These are phyloP conservation scores for Bovichtus diacanthus DNA, from an alignment of 2,797 vertebrate species.

Conservation along the genomic window DNA sequence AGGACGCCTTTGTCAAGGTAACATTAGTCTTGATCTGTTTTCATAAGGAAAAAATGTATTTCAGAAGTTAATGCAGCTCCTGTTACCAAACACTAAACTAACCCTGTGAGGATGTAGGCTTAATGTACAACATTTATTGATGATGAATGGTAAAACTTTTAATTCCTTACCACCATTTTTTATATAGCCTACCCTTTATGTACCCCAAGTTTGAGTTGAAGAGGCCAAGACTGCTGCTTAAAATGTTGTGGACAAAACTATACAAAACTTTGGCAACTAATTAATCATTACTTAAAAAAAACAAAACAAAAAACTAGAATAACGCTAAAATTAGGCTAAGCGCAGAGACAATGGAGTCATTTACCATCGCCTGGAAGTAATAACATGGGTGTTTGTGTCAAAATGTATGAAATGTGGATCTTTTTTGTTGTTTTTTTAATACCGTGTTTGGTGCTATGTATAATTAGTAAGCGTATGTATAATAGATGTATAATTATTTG, in stretches of 20 bases:
- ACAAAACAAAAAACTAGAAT: background rate
- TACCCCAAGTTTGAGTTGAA: too few relatives aligned
- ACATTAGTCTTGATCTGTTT: background rate
- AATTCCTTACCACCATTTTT: background rate
- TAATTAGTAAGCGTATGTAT: background rate
- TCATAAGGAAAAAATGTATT: background rate
- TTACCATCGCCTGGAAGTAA: background rate
- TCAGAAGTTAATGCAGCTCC: background rate
- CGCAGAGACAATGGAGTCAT: background rate
- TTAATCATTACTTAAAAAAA: background rate
- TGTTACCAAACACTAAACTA: background rate
- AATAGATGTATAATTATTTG: too few relatives aligned
- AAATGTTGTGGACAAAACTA: background rate
- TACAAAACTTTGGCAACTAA: background rate
- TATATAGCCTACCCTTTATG: background rate
- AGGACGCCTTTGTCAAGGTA: slow-evolving; percentile 97
- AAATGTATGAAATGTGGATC: background rate
- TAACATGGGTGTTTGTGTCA: background rate
- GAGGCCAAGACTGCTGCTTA: background rate
- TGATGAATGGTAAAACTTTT: background rate
- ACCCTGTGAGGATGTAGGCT: background rate
- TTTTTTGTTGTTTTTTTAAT: background rate
- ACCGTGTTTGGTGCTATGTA: background rate
- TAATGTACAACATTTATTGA: background rate
- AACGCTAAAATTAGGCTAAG: background rate